Evolutionary conservation across 2,797 vertebrate genomes (phyloP).

Genomic region (Graptemys geographica): DNA sequence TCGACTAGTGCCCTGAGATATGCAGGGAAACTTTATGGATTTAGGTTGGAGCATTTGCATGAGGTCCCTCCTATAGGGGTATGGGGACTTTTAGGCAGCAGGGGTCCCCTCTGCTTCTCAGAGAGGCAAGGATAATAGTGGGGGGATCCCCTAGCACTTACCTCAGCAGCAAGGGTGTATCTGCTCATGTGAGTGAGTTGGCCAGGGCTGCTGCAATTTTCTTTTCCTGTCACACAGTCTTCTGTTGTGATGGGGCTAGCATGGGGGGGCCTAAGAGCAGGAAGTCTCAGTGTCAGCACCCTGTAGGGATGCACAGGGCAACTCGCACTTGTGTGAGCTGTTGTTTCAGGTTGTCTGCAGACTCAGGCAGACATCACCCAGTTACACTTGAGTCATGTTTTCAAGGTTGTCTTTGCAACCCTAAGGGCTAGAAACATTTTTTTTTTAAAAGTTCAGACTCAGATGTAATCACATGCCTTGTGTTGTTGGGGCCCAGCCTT

Average conservation of each 20-base stretch:
- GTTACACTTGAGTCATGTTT: neutral
- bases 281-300: neutral
- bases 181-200: neutral
- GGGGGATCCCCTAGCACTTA: neutral
- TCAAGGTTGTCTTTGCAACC: neutral
- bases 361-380: neutral
- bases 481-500: neutral
- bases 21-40: conserved; percentile 4
- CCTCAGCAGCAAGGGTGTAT: neutral
- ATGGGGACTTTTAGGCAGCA: neutral
- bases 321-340: neutral
- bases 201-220: neutral
- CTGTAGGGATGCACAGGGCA: neutral
- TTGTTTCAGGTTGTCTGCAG: neutral
- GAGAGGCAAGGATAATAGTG: neutral
- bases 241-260: neutral
- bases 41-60: neutral
- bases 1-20: neutral
- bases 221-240: neutral
- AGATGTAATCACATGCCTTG: neutral
- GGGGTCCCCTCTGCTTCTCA: neutral
- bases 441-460: neutral
- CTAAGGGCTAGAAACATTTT: neutral
- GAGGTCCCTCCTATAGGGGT: neutral
- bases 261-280: neutral